Evolutionary conservation across 2,888 invertebrate genomes (phyloP).

Genomic region (Ceriagrion tenellum): DNA sequence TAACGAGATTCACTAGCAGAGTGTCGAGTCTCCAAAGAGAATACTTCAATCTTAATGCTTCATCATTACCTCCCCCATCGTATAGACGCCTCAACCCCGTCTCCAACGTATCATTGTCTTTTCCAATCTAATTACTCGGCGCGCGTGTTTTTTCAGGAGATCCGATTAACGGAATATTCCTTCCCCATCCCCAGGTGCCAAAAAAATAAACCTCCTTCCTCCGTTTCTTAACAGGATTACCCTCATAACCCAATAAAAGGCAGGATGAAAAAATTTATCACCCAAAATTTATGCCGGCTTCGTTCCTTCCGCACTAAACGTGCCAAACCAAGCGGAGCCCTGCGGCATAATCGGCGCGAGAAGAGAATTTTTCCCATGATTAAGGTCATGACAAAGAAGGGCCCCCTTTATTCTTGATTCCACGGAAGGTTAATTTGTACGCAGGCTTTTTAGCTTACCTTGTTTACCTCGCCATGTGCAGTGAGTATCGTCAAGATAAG

Average conservation of each 20-base stretch:
- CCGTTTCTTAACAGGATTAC: not conserved
- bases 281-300: not conserved
- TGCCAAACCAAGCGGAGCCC: not conserved
- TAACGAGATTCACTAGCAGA: too few species aligned
- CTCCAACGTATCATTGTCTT: not conserved
- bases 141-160: not conserved
- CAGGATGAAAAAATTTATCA: not conserved
- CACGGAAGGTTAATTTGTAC: not conserved
- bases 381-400: not conserved
- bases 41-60: too few species aligned
- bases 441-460: not conserved
- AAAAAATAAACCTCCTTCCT: not conserved
- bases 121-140: not conserved
- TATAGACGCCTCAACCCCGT: too few species aligned
- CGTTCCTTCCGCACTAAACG: not conserved
- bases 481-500: too few species aligned
- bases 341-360: not conserved
- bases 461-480: too few species aligned
- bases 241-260: slow-evolving; percentile 9
- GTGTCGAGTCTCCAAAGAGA: too few species aligned
- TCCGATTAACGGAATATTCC: not conserved
- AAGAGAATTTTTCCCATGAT: not conserved
- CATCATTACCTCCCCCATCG: not conserved
- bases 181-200: not conserved
- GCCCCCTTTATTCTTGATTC: not conserved